Evolutionary conservation across 2,797 vertebrate genomes (phyloP).

Genomic region (Bryconaethiops microstoma): DNA sequence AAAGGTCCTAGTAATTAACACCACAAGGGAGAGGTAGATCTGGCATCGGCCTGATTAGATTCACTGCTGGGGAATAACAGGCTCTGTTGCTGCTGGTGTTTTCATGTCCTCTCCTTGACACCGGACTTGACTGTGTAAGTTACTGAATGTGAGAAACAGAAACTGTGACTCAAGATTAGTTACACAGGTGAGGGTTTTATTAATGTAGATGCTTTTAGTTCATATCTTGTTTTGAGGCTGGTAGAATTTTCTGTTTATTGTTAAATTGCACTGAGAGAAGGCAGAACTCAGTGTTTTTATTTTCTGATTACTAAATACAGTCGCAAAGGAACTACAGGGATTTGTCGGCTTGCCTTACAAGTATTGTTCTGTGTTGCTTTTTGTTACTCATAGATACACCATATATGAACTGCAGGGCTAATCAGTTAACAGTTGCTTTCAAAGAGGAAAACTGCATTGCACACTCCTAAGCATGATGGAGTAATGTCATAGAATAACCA

Average conservation of each 20-base stretch:
- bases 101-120: background rate
- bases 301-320: conserved; percentile 24
- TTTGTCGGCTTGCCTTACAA: conserved; percentile 46
- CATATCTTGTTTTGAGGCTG: background rate
- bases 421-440: background rate
- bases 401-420: background rate
- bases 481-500: background rate
- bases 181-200: background rate
- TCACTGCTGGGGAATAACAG: conserved; percentile 17
- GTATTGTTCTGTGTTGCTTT: conserved; percentile 52
- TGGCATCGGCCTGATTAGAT: background rate
- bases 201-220: background rate
- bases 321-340: conserved; percentile 14
- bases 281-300: conserved; percentile 31
- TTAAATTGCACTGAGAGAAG: background rate
- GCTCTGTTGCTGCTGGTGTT: conserved; percentile 16
- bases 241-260: background rate
- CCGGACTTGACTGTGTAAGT: background rate
- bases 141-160: background rate
- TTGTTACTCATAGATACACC: background rate
- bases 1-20: conserved; percentile 54
- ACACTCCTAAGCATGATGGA: background rate
- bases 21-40: background rate
- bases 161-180: background rate
- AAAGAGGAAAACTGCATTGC: background rate